Evolutionary conservation across 1,140 invertebrate species (phyloP), one percentile per base, ranked within the genome.

Genomic region (Saccostrea glomerata): DNA sequence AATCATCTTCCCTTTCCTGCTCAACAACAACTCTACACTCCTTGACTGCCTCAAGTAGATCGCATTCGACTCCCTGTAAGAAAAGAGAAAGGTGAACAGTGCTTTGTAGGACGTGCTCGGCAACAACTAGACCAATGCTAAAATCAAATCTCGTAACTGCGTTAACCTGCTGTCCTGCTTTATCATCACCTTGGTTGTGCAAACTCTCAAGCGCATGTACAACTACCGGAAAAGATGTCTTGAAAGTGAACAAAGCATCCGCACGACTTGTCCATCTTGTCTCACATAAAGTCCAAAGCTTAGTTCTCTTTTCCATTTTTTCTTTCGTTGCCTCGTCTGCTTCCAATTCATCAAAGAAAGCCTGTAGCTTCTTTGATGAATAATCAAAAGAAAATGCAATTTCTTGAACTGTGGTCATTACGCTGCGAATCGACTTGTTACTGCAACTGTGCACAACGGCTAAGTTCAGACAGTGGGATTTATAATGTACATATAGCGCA

Each of bases 401-500:
- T 23, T 87, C 84, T 54, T 90, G 88, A 17, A 90, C 60, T 2
- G 86, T 89, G 11, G 23, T 73, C 86, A 90, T 87, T 3, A 90
- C 56, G 12, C 55, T 90, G 15, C 84, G 56, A 13, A 84, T 85
- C 6, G 40, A 58, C 12, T 86, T 55, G 25, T 86, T 60, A 88
- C 84, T 86, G 56, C 86, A 90, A 17, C 54, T 47, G 23, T 90
- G 88, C 47, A 90, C 86, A 36, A 89, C 40, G 12, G 87, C 83
- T 7, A 90, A 86, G 56, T 92, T 91, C 30, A 36, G 47, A 84
- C 55, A 83, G 36, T 91, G 91, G 25, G 60, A 77, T 56, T 87
- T 88, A 56, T 90, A 91, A 82, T 91, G 91, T 2, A 84, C 60
- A 84, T 89, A 90, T 1, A 77, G 23, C 47, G 90, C 90, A 77